These are phyloP conservation scores for Drosophila antonietae DNA, from an alignment of 2,888 invertebrate species.

Conservation along the genomic window DNA sequence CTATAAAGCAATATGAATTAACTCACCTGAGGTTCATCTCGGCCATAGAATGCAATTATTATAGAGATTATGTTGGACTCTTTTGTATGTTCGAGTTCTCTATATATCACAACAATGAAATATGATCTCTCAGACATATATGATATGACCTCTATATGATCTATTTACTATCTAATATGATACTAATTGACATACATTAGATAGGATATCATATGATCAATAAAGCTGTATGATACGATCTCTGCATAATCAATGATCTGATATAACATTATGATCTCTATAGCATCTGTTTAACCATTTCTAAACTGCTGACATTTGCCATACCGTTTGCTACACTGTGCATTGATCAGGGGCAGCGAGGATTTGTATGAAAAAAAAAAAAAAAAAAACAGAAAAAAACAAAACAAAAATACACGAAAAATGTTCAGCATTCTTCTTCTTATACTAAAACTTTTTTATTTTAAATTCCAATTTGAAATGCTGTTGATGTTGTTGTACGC, in stretches of 20 bases:
- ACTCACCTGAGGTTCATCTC: too few relatives aligned
- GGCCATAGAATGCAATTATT: too few relatives aligned
- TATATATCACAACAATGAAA: background rate
- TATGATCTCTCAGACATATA: background rate
- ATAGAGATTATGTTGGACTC: too few relatives aligned
- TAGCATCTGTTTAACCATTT: background rate
- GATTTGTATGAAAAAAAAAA: slow-evolving; percentile 40
- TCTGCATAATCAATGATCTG: background rate
- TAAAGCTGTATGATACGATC: background rate
- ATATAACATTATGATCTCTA: background rate
- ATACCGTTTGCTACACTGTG: background rate
- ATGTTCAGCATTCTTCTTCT: slow-evolving; percentile 1
- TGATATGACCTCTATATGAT: background rate
- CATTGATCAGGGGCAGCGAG: background rate
- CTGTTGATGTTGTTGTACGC: slow-evolving; percentile 22
- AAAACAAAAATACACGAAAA: slow-evolving; percentile 26
- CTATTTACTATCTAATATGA: too few relatives aligned
- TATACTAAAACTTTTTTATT: slow-evolving; percentile 3
- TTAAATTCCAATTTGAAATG: slow-evolving; percentile 7
- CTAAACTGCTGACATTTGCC: background rate
- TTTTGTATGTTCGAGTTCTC: too few relatives aligned
- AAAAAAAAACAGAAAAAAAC: slow-evolving; percentile 22
- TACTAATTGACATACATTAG: too few relatives aligned
- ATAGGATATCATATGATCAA: background rate
- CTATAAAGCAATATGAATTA: too few relatives aligned